Evolutionary conservation across 1,140 invertebrate genomes (phyloP).

Genomic region (Drosophila sp.): DNA sequence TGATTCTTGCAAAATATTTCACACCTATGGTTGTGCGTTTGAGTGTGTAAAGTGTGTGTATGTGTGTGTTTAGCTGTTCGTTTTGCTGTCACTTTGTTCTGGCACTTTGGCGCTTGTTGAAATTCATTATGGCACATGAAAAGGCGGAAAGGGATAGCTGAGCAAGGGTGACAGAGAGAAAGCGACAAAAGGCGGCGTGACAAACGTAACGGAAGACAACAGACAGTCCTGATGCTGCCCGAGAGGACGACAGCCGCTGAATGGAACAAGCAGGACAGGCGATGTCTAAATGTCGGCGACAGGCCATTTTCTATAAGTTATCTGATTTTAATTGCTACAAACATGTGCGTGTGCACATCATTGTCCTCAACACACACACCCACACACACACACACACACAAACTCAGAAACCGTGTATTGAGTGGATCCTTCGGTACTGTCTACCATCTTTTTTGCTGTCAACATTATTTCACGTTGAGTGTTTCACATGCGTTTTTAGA

Average conservation of each 20-base stretch:
- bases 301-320: constrained; percentile 81
- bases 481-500: constrained; percentile 14
- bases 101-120: constrained; percentile 65
- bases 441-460: constrained; percentile 64
- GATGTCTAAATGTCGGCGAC: constrained; percentile 79
- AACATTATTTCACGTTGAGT: constrained; percentile 72
- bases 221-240: constrained; percentile 28
- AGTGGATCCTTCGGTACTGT: constrained; percentile 33
- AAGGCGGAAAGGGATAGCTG: background rate
- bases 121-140: constrained; percentile 65
- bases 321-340: constrained; percentile 81
- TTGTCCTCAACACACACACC: constrained; percentile 28
- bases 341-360: constrained; percentile 73
- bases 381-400: background rate
- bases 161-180: constrained; percentile 4
- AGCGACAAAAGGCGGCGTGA: constrained; percentile 65
- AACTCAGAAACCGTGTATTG: constrained; percentile 16
- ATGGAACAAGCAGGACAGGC: background rate
- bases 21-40: constrained; percentile 51
- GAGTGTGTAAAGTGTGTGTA: background rate
- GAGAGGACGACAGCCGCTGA: constrained; percentile 6
- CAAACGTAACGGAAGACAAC: constrained; percentile 74
- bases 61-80: constrained; percentile 50
- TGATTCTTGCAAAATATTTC: constrained; percentile 71
- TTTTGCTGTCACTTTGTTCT: constrained; percentile 69